These are phyloP conservation scores for Nomia melanderi DNA, from an alignment of 1,140 invertebrate species.

Conservation along the genomic window DNA sequence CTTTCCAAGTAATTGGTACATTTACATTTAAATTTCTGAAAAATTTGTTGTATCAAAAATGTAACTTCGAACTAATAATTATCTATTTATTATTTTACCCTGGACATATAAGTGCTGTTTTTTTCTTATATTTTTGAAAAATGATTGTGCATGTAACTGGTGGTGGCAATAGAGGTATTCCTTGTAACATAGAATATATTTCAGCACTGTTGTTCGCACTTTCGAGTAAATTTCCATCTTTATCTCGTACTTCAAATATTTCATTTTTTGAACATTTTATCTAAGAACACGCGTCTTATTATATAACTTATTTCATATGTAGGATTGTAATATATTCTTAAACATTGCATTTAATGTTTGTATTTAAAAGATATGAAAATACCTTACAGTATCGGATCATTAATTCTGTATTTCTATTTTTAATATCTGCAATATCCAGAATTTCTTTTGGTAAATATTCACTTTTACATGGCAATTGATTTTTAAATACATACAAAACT, in stretches of 20 bases:
- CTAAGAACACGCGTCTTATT: constrained; percentile 63
- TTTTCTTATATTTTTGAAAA: constrained; percentile 75
- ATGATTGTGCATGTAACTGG: constrained; percentile 76
- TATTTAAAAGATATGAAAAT: constrained; percentile 37
- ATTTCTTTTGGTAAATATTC: constrained; percentile 79
- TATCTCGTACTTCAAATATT: constrained; percentile 82
- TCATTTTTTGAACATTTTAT: constrained; percentile 78
- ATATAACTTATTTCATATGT: neutral
- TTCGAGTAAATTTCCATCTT: constrained; percentile 81
- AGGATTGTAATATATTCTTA: neutral
- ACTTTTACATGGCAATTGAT: constrained; percentile 84
- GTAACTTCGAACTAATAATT: constrained; percentile 25
- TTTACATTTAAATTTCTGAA: constrained; percentile 80
- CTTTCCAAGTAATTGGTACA: constrained; percentile 80
- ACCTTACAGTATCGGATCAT: constrained; percentile 83
- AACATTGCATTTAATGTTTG: neutral
- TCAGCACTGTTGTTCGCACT: constrained; percentile 84
- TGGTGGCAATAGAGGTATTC: constrained; percentile 77
- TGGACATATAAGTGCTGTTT: constrained; percentile 80
- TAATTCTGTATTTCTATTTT: constrained; percentile 81
- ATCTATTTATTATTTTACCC: constrained; percentile 77
- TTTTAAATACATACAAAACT: constrained; percentile 75
- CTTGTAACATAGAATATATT: constrained; percentile 82
- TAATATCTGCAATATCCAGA: constrained; percentile 73
- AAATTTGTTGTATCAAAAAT: constrained; percentile 14